Conservation (phyloP, 2,888 invertebrate genomes). For the Caenorhabditis sinica region DNA sequence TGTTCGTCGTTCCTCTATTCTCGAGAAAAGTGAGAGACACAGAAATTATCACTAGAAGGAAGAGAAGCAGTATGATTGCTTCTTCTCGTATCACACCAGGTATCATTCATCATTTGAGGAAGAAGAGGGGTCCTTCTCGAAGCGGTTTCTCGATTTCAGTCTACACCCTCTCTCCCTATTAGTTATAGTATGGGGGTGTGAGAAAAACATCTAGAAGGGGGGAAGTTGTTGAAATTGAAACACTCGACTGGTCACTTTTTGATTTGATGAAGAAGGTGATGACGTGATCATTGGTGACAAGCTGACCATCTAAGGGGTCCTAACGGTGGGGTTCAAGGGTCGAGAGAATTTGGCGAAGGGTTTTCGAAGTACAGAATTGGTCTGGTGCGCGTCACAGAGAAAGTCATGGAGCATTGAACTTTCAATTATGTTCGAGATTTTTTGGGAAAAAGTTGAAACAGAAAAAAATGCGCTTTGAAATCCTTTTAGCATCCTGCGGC, state of each 20-base stretch:
- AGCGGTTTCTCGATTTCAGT: conserved; percentile 22
- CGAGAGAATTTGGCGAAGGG: neutral
- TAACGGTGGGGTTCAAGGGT: neutral
- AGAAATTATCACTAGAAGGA: no score
- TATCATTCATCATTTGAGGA: conserved; percentile 63
- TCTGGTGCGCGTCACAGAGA: no score
- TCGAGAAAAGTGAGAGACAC: neutral
- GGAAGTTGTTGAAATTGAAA: conserved; percentile 32
- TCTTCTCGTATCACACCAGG: conserved; percentile 23
- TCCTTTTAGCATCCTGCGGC: no score
- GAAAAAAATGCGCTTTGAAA: no score
- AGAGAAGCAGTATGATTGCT: no score
- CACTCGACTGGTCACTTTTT: conserved; percentile 58
- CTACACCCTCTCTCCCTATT: neutral
- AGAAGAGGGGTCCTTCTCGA: conserved; percentile 20
- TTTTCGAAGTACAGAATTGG: no score
- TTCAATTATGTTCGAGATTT: no score
- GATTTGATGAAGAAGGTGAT: conserved; percentile 14
- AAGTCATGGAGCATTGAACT: no score
- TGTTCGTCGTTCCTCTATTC: neutral
- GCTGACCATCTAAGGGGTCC: neutral
- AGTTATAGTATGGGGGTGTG: neutral
- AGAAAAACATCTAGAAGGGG: conserved; percentile 11
- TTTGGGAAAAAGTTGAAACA: no score
- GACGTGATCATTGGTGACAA: conserved; percentile 48